phyloP scores from a whole-genome alignment of 2,797 vertebrate genomes.

The Oophaga sylvatica region DNA sequence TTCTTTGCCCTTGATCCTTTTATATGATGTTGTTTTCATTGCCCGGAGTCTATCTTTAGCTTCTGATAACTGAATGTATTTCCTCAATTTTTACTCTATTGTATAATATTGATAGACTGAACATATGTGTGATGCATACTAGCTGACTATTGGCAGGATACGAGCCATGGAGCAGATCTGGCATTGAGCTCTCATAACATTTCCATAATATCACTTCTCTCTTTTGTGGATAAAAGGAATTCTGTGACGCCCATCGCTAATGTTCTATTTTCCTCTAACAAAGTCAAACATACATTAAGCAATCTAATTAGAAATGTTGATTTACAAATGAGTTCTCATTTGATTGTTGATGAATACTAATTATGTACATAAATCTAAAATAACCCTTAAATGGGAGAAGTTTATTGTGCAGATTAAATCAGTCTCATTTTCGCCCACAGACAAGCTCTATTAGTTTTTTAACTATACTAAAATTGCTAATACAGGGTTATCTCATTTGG shows the following conservation, averaged over 20 bases:
- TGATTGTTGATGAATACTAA: constrained; percentile 63
- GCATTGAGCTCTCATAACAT: background rate
- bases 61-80: background rate
- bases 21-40: background rate
- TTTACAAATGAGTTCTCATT: constrained; percentile 62
- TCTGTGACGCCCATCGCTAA: constrained; percentile 20
- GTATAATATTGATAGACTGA: background rate
- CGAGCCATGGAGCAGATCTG: background rate
- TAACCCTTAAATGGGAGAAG: constrained; percentile 49
- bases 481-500: constrained; percentile 34
- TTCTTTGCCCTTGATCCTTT: background rate
- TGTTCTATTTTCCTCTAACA: background rate
- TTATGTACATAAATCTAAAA: constrained; percentile 61
- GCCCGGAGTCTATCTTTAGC: background rate
- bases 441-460: constrained; percentile 30
- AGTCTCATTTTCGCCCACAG: background rate
- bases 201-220: constrained; percentile 9
- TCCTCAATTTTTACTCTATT: background rate
- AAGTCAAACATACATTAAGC: constrained; percentile 59
- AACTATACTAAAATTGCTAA: constrained; percentile 40
- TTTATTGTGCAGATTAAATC: constrained; percentile 41
- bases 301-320: constrained; percentile 63
- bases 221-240: constrained; percentile 1
- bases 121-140: background rate
- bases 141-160: background rate